Evolutionary conservation across 1,140 invertebrate species (phyloP).

Genomic region (Halictus rubicundus): DNA sequence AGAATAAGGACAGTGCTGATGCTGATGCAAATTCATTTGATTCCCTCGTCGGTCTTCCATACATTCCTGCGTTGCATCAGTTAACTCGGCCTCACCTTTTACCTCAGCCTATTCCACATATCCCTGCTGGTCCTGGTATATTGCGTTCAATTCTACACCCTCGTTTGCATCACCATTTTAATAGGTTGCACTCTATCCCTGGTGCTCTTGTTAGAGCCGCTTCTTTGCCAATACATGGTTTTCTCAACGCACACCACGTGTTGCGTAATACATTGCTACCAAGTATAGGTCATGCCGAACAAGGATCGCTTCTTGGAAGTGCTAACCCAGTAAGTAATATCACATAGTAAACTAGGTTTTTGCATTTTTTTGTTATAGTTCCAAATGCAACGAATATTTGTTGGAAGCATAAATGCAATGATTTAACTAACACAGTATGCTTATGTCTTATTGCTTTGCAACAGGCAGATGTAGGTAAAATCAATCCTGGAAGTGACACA

Average conservation of each 20-base stretch:
- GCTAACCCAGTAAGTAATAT: no score
- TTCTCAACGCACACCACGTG: slow-evolving; percentile 4
- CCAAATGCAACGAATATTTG: background rate
- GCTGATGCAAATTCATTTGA: slow-evolving; percentile 7
- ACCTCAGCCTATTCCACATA: slow-evolving; percentile 1
- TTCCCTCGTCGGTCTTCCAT: slow-evolving; percentile 14
- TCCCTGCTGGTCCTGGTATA: background rate
- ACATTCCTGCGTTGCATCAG: slow-evolving; percentile 11
- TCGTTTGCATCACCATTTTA: slow-evolving; percentile 24
- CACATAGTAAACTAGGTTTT: no score
- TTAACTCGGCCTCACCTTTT: background rate
- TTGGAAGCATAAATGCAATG: no score
- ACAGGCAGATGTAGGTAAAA: background rate
- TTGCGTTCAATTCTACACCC: slow-evolving; percentile 28
- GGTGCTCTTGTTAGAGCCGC: slow-evolving; percentile 4
- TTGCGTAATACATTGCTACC: slow-evolving; percentile 5
- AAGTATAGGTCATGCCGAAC: background rate
- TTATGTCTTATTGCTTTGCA: background rate
- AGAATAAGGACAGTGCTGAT: background rate
- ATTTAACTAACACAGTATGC: background rate
- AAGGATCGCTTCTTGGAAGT: slow-evolving; percentile 7
- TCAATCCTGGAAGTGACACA: background rate
- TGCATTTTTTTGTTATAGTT: no score
- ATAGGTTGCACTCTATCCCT: slow-evolving; percentile 9
- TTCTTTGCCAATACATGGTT: background rate